phyloP scores from a whole-genome alignment of 2,888 invertebrate genomes.

The Drosophila yooni region DNA sequence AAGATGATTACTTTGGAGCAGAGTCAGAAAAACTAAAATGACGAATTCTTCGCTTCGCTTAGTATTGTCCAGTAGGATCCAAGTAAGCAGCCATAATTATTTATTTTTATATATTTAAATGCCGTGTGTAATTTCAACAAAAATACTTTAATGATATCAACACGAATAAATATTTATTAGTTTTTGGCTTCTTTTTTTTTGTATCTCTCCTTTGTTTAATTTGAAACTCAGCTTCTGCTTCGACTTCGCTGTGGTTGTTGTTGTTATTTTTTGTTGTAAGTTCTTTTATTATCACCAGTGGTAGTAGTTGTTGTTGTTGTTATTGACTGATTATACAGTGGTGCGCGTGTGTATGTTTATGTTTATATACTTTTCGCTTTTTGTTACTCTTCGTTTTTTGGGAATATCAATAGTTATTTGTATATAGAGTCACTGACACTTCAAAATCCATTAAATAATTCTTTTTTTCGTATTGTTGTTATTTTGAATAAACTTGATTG shows the following conservation, averaged over 20 bases:
- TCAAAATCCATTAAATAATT: slow-evolving; percentile 69
- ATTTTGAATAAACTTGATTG: slow-evolving; percentile 55
- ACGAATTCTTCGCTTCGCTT: slow-evolving; percentile 13
- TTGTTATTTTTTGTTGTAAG: slow-evolving; percentile 70
- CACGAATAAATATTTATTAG: slow-evolving; percentile 27
- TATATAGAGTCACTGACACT: slow-evolving; percentile 83
- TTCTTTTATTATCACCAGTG: slow-evolving; percentile 78
- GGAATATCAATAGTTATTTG: slow-evolving; percentile 43
- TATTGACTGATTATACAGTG: slow-evolving; percentile 71
- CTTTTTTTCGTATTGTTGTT: slow-evolving; percentile 17
- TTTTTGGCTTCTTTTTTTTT: slow-evolving; percentile 4
- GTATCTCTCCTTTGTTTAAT: slow-evolving; percentile 64
- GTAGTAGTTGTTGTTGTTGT: slow-evolving; percentile 24
- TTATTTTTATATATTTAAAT: slow-evolving; percentile 12
- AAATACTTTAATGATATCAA: slow-evolving; percentile 69
- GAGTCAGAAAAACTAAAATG: slow-evolving; percentile 1
- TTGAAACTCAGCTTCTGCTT: slow-evolving; percentile 45
- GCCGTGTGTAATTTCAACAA: slow-evolving; percentile 57
- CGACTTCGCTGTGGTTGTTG: slow-evolving; percentile 9
- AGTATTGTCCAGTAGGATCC: slow-evolving; percentile 85
- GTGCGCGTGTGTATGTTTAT: slow-evolving; percentile 47
- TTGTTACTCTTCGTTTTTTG: slow-evolving; percentile 17
- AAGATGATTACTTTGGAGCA: not conserved
- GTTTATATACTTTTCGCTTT: slow-evolving; percentile 53
- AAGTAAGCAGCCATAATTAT: slow-evolving; percentile 81